These are phyloP conservation scores for Drosophila kanapiae DNA, from an alignment of 1,140 invertebrate genomes.

Conservation along the genomic window DNA sequence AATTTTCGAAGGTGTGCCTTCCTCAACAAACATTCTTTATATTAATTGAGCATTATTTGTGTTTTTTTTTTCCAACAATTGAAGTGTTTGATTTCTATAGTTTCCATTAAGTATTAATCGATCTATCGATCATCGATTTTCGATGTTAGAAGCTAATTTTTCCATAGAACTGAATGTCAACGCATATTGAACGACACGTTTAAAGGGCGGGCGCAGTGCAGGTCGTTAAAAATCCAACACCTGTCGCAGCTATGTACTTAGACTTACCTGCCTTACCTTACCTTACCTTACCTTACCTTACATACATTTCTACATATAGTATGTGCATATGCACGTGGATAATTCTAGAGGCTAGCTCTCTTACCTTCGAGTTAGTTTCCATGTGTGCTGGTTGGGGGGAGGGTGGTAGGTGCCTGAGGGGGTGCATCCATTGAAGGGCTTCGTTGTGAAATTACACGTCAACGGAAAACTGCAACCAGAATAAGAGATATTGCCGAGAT, in stretches of 20 bases:
- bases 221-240: slow-evolving; percentile 47
- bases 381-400: neutral
- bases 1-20: slow-evolving; percentile 16
- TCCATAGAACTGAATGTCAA: slow-evolving; percentile 27
- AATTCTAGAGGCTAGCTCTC: slow-evolving; percentile 50
- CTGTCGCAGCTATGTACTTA: slow-evolving; percentile 44
- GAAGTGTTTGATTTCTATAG: neutral
- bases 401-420: neutral
- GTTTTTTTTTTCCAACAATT: neutral
- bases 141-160: slow-evolving; percentile 10
- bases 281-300: neutral
- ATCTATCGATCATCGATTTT: slow-evolving; percentile 12
- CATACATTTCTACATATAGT: slow-evolving; percentile 5
- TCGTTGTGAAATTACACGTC: slow-evolving; percentile 60
- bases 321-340: slow-evolving; percentile 47
- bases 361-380: slow-evolving; percentile 20
- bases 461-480: slow-evolving; percentile 51
- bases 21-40: slow-evolving; percentile 6
- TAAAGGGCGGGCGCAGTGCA: slow-evolving; percentile 46
- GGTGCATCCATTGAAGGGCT: slow-evolving; percentile 55
- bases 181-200: slow-evolving; percentile 38
- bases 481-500: slow-evolving; percentile 34
- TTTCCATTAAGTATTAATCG: slow-evolving; percentile 15
- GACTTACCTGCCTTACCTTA: slow-evolving; percentile 2
- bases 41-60: slow-evolving; percentile 4